Evolutionary conservation across 2,888 invertebrate species (phyloP), one percentile per base, ranked within the genome.

Genomic region (Cotesia congregata): DNA sequence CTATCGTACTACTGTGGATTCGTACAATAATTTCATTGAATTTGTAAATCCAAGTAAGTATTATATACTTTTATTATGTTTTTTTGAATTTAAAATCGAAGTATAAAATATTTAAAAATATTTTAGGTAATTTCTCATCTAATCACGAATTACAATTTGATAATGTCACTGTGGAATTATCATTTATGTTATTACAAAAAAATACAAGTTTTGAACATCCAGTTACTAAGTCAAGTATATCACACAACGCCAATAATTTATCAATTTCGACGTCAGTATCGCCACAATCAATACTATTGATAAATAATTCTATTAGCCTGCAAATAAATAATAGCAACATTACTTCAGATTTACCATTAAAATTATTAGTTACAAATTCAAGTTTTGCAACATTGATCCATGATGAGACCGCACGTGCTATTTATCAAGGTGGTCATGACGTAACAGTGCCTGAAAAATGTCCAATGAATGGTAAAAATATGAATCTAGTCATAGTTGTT

Each of bases 401-500:
- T 86, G 83, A 84, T 39, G 83, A 86, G 67, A 83, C 84, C 7
- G 85, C 87, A 0, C 83, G 87, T n/a, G 84, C 85, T 74, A 86
- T 88, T 78, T 89, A 89, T 67, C 82, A 83, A 30, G 40, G 80
- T 15, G 89, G 89, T 1, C 89, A 89, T 76, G 82, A 84, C 2
- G 83, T 87, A 6, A 77, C 84, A 0, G 83, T 85, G 0, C 81
- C 86, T 1, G 86, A 88, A 5, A 85, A 82, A 41, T 85, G 88
- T 77, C 90, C 89, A 6, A 83, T 88, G 5, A 84, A 88, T 40
- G 90, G 91, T 68, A 86, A 85, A 67, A 87, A 86, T 15, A 87
- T 88, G 82, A 83, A 85, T 50, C 82, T 92, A 15, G 90, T 93
- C 12, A 88, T 94, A 38, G 89, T 94, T 7, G 89, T 95, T 20